Percentiles rank a stretch among this genome's conserved stretches.
phyloP scores from a whole-genome alignment of 2,113 vertebrate species.

The Festucalex cinctus region DNA sequence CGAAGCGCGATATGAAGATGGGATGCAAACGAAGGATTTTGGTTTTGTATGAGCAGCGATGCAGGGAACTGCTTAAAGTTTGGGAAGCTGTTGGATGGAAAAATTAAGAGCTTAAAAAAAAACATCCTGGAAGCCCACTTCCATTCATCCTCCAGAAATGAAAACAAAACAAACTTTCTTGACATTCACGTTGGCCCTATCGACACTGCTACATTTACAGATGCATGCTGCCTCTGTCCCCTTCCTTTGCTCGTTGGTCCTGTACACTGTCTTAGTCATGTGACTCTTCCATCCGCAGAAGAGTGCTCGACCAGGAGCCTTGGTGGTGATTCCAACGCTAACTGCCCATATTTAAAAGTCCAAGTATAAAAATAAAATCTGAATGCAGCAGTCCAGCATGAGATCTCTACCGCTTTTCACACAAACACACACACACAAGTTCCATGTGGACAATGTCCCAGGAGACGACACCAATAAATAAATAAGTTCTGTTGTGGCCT shows the following conservation, averaged over 20 bases:
- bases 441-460: constrained; percentile 37
- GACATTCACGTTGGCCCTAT: background rate
- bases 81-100: constrained; percentile 14
- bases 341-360: constrained; percentile 60
- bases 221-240: background rate
- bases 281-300: background rate
- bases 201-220: constrained; percentile 3
- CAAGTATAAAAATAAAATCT: constrained; percentile 74
- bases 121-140: background rate
- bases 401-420: constrained; percentile 27
- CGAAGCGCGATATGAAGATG: constrained; percentile 22
- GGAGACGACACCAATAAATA: constrained; percentile 36
- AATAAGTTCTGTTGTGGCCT: constrained; percentile 48
- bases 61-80: background rate
- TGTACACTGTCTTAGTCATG: background rate
- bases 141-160: background rate
- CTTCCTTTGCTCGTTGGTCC: background rate
- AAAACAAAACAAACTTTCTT: background rate
- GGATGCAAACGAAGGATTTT: constrained; percentile 1
- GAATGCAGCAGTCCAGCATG: constrained; percentile 35
- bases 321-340: constrained; percentile 39
- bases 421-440: constrained; percentile 24
- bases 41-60: constrained; percentile 8
- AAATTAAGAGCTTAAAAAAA: constrained; percentile 4
- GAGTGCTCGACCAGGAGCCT: constrained; percentile 24